Conservation (phyloP, 30 jellyfish, hydroid and myxozoan species). For the Aurelia sp. region DNA sequence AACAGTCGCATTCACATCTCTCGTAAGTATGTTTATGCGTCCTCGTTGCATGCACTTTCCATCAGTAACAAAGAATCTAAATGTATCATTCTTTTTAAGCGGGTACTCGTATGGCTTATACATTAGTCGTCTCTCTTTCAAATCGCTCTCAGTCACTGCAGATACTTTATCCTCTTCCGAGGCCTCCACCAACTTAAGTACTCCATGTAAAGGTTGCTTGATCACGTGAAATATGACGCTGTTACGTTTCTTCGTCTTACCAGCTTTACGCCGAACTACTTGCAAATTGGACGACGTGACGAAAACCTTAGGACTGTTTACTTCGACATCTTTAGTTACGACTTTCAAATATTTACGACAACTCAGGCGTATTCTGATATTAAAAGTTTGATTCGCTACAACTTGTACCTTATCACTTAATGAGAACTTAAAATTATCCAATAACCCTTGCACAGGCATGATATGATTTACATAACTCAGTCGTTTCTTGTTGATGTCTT, state of each 20-base stretch:
- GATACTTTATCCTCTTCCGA: neutral
- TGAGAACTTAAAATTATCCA: conserved; percentile 14
- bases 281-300: conserved; percentile 26
- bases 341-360: conserved; percentile 54
- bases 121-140: conserved; percentile 35
- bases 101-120: conserved; percentile 49
- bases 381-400: conserved; percentile 18
- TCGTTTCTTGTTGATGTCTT: conserved; percentile 30
- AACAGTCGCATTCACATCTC: conserved; percentile 5
- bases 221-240: conserved; percentile 38
- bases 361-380: conserved; percentile 45
- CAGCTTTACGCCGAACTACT: conserved; percentile 15
- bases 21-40: conserved; percentile 13
- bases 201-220: conserved; percentile 61
- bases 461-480: conserved; percentile 44
- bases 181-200: conserved; percentile 13
- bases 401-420: conserved; percentile 50
- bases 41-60: conserved; percentile 74
- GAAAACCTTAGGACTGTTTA: conserved; percentile 24
- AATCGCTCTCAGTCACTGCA: conserved; percentile 24
- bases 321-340: conserved; percentile 12
- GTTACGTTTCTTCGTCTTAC: neutral
- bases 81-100: conserved; percentile 42
- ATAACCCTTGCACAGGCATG: conserved; percentile 48
- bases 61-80: conserved; percentile 65